Evolutionary conservation across 2,888 invertebrate genomes (phyloP).

Genomic region (Diploptera punctata): DNA sequence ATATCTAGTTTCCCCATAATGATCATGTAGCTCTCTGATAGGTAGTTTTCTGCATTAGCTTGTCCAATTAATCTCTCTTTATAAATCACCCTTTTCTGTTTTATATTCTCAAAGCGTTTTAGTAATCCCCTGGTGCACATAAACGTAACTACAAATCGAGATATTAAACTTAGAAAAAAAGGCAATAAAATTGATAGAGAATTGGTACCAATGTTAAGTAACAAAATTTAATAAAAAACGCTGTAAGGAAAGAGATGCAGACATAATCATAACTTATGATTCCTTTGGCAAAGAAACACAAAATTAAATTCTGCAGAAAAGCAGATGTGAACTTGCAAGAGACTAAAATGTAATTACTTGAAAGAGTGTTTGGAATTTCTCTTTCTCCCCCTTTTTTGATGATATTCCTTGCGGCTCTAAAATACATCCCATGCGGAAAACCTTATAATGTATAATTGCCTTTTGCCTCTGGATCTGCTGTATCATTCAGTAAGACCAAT

Average conservation of each 20-base stretch:
- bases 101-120: no score
- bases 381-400: not conserved
- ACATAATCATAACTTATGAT: constrained; percentile 8
- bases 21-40: no score
- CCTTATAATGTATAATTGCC: not conserved
- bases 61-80: no score
- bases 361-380: not conserved
- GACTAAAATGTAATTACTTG: constrained; percentile 12
- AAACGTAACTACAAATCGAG: no score
- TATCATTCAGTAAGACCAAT: not conserved
- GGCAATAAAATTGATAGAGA: no score
- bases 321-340: constrained; percentile 5
- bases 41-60: no score
- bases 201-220: no score
- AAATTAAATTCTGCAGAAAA: constrained; percentile 17
- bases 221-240: no score
- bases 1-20: no score
- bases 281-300: not conserved
- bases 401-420: not conserved
- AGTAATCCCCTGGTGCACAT: no score
- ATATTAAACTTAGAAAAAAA: no score
- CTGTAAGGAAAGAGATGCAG: not conserved
- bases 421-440: not conserved
- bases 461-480: not conserved
- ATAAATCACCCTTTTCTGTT: no score